These are phyloP conservation scores for Campoletis raptor DNA, from an alignment of 2,888 invertebrate species.

Conservation along the genomic window DNA sequence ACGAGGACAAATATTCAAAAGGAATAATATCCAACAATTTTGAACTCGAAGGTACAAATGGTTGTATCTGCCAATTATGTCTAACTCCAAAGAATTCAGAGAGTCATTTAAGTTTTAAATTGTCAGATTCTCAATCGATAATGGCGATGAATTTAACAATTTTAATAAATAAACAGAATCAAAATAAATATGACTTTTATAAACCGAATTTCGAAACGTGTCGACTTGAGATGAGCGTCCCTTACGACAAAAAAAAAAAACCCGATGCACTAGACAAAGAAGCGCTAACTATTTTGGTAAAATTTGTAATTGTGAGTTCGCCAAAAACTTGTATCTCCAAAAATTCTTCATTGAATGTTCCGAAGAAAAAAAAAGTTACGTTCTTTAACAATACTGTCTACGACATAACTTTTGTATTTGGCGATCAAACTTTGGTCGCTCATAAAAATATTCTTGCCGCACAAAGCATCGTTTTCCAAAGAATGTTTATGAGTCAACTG, in stretches of 20 bases:
- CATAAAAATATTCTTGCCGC: constrained; percentile 1
- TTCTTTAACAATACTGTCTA: background rate
- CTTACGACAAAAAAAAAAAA: background rate
- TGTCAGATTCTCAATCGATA: background rate
- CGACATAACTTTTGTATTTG: background rate
- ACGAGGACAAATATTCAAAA: background rate
- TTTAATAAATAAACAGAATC: background rate
- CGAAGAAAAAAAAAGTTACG: background rate
- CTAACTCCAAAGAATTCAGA: background rate
- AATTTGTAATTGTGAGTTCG: background rate
- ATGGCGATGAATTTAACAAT: background rate
- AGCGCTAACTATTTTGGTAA: background rate
- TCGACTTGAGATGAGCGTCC: background rate
- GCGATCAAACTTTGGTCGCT: background rate
- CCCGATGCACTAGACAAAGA: background rate
- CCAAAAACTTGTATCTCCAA: background rate
- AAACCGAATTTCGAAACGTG: background rate
- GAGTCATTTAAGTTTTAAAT: background rate
- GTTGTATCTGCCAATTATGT: background rate
- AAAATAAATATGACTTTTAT: background rate
- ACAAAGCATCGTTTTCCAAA: background rate
- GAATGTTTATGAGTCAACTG: background rate
- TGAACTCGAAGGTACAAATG: background rate
- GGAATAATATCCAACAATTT: background rate
- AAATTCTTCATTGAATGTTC: background rate